Evolutionary conservation across 2,888 invertebrate species (phyloP), one percentile per base, ranked within the genome.

Genomic region (Lasioglossum villosulum): DNA sequence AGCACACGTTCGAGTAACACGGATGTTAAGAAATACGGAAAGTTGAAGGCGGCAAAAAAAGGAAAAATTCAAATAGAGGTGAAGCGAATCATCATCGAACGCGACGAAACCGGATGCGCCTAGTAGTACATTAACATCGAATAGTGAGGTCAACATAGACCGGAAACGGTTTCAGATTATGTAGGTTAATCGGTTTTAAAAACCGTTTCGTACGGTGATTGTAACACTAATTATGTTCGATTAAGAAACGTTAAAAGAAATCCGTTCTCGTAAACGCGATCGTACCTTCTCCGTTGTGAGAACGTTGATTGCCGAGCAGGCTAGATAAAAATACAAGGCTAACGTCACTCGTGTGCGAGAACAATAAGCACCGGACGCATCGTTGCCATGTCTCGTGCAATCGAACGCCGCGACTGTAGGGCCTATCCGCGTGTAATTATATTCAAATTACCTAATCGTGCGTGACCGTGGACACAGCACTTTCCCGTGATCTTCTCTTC

Each of bases 301-400:
- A 34, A 39, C 59, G 75, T 70, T 76, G 82, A 85, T 82, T 63
- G 71, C 23, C 37, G 45, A 16, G 75, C 23, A 19, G 42, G 37
- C 27, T 30, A 63, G 86, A 86, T 80, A 83, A 82, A 75, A 74
- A 83, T 72, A 63, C 86, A 83, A 83, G 86, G 86, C 83, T 78
- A 86, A 87, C 86, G 74, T 86, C 83, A 71, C 52, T 77, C 72
- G 82, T 42, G 80, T 37, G 48, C 37, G 75, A 4, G 48, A 45
- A 23, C 76, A 78, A 83, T 87, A 81, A 87, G 80, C 39, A 74
- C 30, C 34, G 56, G 23, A 39, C 56, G 74, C 70, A 34, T 75
- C 66, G 59, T n/a, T 56, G 48, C 48, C 48, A 70, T 80, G 70
- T 37, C 52, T 56, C 45, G 30, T 72, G 19, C 73, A 66, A 56